Evolutionary conservation across 2,888 invertebrate species (phyloP), one percentile per base, ranked within the genome.

Genomic region (Bruchidius siliquastri): DNA sequence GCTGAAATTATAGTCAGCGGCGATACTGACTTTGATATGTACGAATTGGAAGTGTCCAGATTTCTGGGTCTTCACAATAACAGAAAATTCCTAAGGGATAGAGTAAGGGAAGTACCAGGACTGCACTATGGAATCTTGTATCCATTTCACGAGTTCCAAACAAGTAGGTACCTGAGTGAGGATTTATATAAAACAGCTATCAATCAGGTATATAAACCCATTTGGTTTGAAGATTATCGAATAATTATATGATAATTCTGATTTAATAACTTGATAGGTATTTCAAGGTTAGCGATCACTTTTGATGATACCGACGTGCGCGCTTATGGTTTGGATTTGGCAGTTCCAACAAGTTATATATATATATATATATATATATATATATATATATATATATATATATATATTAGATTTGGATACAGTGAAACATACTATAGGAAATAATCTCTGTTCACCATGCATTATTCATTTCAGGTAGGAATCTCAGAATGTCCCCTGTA

Each of bases 1-100:
- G 95, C 94, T 0, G 96, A 98, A 85, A 91, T 95, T 83, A 96
- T 99, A 69, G 90, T 94, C 0, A 92, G 94, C 77, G 95, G 95
- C 0, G 91, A 92, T 77, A 92, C 96, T 0, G 91, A 91, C 30
- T 89, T 93, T 78, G 97, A 98, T 84, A 91, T 97, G 88, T 95
- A 97, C 86, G 94, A 95, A 81, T 87, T 97, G 73, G 97, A 98
- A 82, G 93, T 98, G 49, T 94, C 94, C 74, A 90, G 98, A 20
- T 98, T 97, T 84, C 88, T 97, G 10, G 96, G 96, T 0, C 89
- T 98, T 66, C 99, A 99, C 86, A 98, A 98, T 85, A 99, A 99
- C 86, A 91, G 94, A 75, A 93, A 96, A 83, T 99, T 98, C 86
- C 88, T 99, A 26, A 89, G 94, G 32, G 97, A 98, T 84, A 90